Percentiles rank a stretch among this genome's conserved stretches.
phyloP scores from a whole-genome alignment of 2,888 invertebrate genomes.

The Melieria omissa region DNA sequence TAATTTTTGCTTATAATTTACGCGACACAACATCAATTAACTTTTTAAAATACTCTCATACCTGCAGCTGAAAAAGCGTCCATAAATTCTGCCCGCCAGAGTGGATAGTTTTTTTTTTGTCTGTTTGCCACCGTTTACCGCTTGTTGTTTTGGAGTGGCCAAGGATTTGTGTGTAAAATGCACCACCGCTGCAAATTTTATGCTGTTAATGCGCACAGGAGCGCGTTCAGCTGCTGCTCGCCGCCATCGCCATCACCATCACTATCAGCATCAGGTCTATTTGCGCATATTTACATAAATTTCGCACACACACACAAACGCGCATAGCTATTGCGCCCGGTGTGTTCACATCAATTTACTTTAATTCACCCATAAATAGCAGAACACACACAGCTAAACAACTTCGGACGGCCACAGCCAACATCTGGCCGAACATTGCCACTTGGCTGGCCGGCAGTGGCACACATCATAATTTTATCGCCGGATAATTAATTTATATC shows the following conservation, averaged over 20 bases:
- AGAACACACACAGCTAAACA: not conserved
- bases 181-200: no score
- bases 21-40: constrained; percentile 67
- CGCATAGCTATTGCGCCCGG: no score
- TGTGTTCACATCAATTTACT: not conserved
- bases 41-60: constrained; percentile 57
- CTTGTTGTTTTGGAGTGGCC: no score
- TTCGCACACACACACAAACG: no score
- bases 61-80: constrained; percentile 15
- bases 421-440: constrained; percentile 32
- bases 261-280: no score
- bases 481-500: constrained; percentile 49
- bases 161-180: no score
- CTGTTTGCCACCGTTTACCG: no score
- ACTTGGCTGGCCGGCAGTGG: not conserved
- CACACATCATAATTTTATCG: constrained; percentile 47
- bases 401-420: constrained; percentile 9
- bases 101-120: no score
- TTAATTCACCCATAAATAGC: not conserved
- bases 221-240: no score
- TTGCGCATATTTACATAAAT: no score
- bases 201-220: no score
- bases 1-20: constrained; percentile 65
- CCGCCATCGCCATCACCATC: no score
- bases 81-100: constrained; percentile 14